phyloP scores from a whole-genome alignment of 37 sponge, comb jelly and placozoan species.

The Beroe forskalii region DNA sequence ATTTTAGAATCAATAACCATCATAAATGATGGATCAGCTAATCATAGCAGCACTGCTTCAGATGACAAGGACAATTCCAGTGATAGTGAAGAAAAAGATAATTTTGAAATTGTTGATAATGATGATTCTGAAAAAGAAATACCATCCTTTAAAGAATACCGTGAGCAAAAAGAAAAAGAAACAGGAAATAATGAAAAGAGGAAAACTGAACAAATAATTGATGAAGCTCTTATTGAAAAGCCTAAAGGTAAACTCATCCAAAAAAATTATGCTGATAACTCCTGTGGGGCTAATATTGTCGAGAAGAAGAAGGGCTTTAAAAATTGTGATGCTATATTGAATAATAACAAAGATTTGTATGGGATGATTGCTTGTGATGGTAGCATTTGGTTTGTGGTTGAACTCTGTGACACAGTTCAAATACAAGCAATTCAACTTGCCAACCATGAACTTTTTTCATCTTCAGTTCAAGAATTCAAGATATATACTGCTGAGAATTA shows the following conservation, averaged over 20 bases:
- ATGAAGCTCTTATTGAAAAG: not conserved
- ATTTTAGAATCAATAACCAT: no score
- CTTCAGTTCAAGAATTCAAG: conserved; percentile 51
- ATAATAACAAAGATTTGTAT: conserved; percentile 55
- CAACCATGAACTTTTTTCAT: conserved; percentile 41
- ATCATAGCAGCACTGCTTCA: not conserved
- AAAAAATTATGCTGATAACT: conserved; percentile 50
- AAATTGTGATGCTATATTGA: conserved; percentile 35
- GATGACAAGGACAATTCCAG: not conserved
- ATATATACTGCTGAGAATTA: conserved; percentile 37
- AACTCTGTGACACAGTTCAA: conserved; percentile 63
- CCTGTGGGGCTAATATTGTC: conserved; percentile 51
- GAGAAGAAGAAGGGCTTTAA: conserved; percentile 50
- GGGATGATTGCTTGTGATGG: conserved; percentile 62
- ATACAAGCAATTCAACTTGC: conserved; percentile 37
- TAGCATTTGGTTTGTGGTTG: conserved; percentile 51
- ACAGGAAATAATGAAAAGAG: not conserved
- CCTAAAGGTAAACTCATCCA: conserved; percentile 60
- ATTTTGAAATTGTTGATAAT: not conserved
- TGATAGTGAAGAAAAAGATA: not conserved
- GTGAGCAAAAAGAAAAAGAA: conserved; percentile 52
- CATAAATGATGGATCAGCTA: not conserved
- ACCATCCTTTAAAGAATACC: conserved; percentile 43
- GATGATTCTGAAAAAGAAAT: conserved; percentile 25
- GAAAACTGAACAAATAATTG: not conserved